Base-by-base conservation (phyloP, 2,888 invertebrate genomes). In the Tachina fera region DNA sequence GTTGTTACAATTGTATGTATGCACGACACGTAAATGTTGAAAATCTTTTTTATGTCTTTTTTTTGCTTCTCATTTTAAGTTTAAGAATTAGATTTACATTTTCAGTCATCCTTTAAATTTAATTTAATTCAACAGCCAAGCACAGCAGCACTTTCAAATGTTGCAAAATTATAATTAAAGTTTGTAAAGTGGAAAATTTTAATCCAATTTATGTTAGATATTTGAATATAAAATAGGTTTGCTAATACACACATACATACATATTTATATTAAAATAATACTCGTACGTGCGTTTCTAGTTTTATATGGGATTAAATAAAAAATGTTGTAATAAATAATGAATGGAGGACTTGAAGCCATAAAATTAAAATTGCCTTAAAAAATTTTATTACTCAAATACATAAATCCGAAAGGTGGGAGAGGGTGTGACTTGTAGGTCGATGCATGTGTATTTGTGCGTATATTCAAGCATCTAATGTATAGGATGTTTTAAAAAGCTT, bases 141-240 rank as follows among this genome's bases (percentile, higher is more conserved):
- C 31, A 5, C 1, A 31, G 31, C 31, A 31, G 51, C 77, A 83
- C 78, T 77, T 77, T 58, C 77, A 77, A 58, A 72, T 77, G 65
- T n/a, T 76, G 76, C 60, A 61, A 77, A 68, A 74, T 65, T 80
- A 45, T 84, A 84, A 75, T 84, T 84, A 84, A 84, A 84, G 56
- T 79, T 74, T 67, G 31, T 58, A 60, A 74, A 86, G 58, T 79
- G 65, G 71, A 72, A 74, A 61, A 71, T 60, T 74, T 79, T 61
- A 83, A 75, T 71, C 56, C 60, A 63, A 61, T 65, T 75, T 70
- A 47, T 68, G 47, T 22, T 9, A 72, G 39, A 65, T 14, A 71
- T 58, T 79, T 79, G n/a, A 65, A 71, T 71, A 71, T 39, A 45
- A 70, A 78, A 43, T 45, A 45, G 68, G 31, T 41, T 60, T 41